Percentiles rank a stretch among this genome's conserved stretches.
Evolutionary conservation across 2,888 invertebrate species (phyloP).

Genomic region (Andrena fulva): DNA sequence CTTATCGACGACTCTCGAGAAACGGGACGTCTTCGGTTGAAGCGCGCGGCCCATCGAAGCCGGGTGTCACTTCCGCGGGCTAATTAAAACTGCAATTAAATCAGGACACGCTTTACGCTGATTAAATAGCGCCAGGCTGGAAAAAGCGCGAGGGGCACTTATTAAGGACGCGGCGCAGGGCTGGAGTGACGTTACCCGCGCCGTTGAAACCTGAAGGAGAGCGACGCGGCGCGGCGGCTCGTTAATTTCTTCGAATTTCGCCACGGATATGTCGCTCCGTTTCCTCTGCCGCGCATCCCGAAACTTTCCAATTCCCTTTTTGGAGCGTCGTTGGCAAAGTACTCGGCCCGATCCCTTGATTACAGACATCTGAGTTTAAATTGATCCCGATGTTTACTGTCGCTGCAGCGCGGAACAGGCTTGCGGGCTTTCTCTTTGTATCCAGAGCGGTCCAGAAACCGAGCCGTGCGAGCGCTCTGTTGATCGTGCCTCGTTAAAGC

Average conservation of each 20-base stretch:
- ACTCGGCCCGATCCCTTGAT: slow-evolving; percentile 79
- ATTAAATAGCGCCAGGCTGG: neutral
- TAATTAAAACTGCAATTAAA: slow-evolving; percentile 43
- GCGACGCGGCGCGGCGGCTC: neutral
- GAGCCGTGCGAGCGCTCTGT: neutral
- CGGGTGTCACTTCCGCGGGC: neutral
- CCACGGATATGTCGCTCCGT: neutral
- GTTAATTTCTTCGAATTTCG: slow-evolving; percentile 53
- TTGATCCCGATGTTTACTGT: slow-evolving; percentile 80
- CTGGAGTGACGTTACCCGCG: neutral
- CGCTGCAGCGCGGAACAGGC: slow-evolving; percentile 50
- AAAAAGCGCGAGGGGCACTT: slow-evolving; percentile 7
- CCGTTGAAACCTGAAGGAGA: neutral
- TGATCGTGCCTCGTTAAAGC: slow-evolving; percentile 34
- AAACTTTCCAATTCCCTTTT: slow-evolving; percentile 72
- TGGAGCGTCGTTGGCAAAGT: slow-evolving; percentile 56
- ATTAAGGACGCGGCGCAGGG: no score
- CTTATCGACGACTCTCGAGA: no score
- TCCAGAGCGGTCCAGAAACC: slow-evolving; percentile 1
- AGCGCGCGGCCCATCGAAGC: neutral
- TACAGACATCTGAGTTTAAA: slow-evolving; percentile 84
- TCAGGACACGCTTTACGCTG: slow-evolving; percentile 14
- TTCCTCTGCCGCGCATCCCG: slow-evolving; percentile 14
- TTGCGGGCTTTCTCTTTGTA: slow-evolving; percentile 49
- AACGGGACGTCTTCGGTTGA: no score